A percentile compares a stretch with the other conserved stretches of the same genome.
These are phyloP conservation scores for Pristionchus exspectatus DNA, from an alignment of 2,888 invertebrate genomes.

Conservation along the genomic window DNA sequence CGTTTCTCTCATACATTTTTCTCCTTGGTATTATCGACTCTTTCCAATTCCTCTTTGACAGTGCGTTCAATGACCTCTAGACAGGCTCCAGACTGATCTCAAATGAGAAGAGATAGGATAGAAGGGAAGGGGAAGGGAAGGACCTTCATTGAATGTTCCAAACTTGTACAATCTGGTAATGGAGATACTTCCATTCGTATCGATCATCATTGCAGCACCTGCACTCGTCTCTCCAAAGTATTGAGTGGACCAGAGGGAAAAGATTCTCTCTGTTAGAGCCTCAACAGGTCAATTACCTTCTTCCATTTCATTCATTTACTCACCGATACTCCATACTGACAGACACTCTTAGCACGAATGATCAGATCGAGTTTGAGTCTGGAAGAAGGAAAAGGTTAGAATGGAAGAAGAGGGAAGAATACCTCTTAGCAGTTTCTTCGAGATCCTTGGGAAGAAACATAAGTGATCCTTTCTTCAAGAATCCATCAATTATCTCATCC, in stretches of 20 bases:
- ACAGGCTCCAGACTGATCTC: too few relatives aligned
- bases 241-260: constrained; percentile 35
- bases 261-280: neutral
- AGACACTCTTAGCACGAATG: constrained; percentile 35
- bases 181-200: neutral
- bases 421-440: constrained; percentile 5
- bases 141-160: constrained; percentile 27
- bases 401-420: neutral
- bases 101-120: neutral
- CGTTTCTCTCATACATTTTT: neutral
- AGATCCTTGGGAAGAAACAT: constrained; percentile 4
- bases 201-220: neutral
- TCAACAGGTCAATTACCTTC: neutral
- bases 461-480: neutral
- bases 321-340: constrained; percentile 1
- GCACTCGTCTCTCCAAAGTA: neutral
- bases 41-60: too few relatives aligned
- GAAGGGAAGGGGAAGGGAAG: neutral
- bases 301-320: neutral
- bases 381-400: neutral
- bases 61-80: too few relatives aligned
- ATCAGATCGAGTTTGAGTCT: constrained; percentile 33
- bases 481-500: constrained; percentile 6
- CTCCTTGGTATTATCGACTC: too few relatives aligned
- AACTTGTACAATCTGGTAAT: neutral